Conservation (phyloP, 2,113 vertebrate genomes). For the Polyodon spathula region DNA sequence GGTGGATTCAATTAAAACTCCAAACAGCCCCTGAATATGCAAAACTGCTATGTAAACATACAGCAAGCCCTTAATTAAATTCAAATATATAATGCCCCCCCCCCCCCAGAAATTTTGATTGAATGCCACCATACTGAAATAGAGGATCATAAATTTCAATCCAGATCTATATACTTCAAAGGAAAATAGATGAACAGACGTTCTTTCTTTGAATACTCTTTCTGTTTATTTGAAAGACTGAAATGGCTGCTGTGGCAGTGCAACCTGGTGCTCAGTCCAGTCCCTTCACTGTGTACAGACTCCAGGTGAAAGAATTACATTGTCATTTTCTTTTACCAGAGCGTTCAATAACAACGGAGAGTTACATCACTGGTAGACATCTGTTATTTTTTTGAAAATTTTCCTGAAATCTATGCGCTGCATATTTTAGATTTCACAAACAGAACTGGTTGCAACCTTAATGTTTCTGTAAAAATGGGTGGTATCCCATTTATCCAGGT, state of each 20-base stretch:
- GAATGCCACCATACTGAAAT: no score
- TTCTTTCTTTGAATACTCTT: not conserved
- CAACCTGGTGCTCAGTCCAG: not conserved
- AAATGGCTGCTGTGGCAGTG: not conserved
- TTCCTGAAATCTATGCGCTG: not conserved
- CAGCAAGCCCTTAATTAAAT: no score
- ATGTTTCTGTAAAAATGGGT: constrained; percentile 3
- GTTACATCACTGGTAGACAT: constrained; percentile 5
- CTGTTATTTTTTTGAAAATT: constrained; percentile 9
- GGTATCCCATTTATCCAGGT: not conserved
- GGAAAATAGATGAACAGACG: no score
- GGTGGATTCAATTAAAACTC: no score
- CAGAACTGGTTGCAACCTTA: not conserved
- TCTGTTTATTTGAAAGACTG: not conserved
- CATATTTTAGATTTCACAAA: not conserved
- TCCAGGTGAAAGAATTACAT: constrained; percentile 2
- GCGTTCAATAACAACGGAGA: constrained; percentile 3
- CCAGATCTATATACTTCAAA: no score
- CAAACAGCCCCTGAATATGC: no score
- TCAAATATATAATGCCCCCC: no score
- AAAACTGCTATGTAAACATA: no score
- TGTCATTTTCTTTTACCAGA: constrained; percentile 4
- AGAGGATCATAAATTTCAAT: no score
- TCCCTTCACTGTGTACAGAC: constrained; percentile 17
- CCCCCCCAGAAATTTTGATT: no score